A percentile compares a stretch with the other conserved stretches of the same genome.
phyloP scores from a whole-genome alignment of 23 tunicate genomes.

The Trididemnum miniatum region DNA sequence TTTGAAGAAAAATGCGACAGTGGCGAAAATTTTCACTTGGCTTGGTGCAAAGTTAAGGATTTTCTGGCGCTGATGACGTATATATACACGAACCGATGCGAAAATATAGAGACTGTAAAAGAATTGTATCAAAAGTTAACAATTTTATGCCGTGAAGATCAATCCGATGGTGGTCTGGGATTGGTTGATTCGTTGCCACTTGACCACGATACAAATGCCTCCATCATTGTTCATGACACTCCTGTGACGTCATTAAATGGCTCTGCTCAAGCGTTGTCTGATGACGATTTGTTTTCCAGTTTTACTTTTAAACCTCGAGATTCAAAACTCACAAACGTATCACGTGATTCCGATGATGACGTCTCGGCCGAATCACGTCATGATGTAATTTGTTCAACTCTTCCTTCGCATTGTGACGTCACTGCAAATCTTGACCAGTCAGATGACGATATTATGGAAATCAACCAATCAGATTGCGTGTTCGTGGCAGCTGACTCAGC shows the following conservation, averaged over 20 bases:
- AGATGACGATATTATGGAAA: neutral
- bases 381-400: neutral
- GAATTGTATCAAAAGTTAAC: too few species aligned
- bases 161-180: too few species aligned
- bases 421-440: neutral
- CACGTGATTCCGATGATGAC: neutral
- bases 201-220: neutral
- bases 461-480: neutral
- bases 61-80: neutral
- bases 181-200: neutral
- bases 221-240: neutral
- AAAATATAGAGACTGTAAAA: neutral
- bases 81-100: slow-evolving; percentile 4
- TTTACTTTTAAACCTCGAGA: slow-evolving; percentile 2
- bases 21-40: neutral
- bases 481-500: neutral
- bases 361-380: neutral
- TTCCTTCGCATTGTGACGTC: neutral
- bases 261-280: neutral
- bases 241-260: neutral
- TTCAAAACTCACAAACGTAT: neutral
- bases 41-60: neutral
- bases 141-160: too few species aligned
- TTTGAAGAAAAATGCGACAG: too few species aligned
- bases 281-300: slow-evolving; percentile 25